Evolutionary conservation across 2,113 vertebrate genomes (phyloP), one percentile per base, ranked within the genome.

Genomic region (Sakesphorus luctuosus): DNA sequence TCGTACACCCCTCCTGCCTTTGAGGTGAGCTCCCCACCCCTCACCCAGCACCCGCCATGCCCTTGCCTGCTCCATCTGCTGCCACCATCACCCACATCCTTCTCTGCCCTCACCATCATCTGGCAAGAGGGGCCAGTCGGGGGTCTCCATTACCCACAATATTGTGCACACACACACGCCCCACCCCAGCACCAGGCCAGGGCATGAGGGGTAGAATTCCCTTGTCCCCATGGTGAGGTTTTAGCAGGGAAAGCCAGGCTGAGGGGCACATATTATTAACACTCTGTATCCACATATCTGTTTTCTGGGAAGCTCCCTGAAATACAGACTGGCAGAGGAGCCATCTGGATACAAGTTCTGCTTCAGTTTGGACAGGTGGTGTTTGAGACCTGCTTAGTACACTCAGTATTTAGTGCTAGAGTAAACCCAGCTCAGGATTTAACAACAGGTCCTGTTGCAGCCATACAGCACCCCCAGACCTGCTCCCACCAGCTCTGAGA

Each of bases 1-100:
- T 99, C 98, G 99, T 99, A 98, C 98, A 98, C 98, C 98, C 99
- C 98, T 99, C 98, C 99, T 99, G 99, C 99, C 99, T 99, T 99
- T 98, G 98, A 99, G 99, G 99, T 99, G 99, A 99, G 99, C 98
- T 69, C 82, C 93, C 82, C 2, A 13, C 53, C 44, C 73, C 66
- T 69, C 3, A 2, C 73, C 58, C 66, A 62, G 50, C 47, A 81
- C 63, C 47, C 73, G 33, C 89, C 95, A 87, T 78, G 89, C 82
- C 97, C 95, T 91, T 43, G 52, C 86, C 94, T 92, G 25, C 72
- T 91, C 93, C 68, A 89, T 93, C 95, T 35, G 2, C 52, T 76
- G 93, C 84, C 81, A 94, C 94, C 94, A 69, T 79, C 95, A 90
- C 82, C 82, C 13, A 6, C 90, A 90, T 93, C 82, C 4, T 13